Evolutionary conservation across 2,113 vertebrate genomes (phyloP), one percentile per base, ranked within the genome.

Genomic region (Hippocampus zosterae): DNA sequence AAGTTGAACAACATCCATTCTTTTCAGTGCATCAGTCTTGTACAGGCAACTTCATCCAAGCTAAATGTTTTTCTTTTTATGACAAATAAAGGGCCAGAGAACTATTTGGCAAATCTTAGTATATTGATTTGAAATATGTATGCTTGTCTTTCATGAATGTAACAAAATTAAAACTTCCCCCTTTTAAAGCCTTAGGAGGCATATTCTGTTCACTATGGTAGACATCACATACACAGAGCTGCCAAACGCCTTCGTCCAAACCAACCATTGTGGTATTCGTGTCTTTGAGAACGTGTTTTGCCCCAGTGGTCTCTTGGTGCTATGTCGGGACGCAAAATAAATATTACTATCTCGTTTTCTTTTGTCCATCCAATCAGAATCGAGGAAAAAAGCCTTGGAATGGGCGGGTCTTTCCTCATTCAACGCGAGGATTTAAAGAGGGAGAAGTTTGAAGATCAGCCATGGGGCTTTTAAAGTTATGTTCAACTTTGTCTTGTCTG

Each of bases 321-420:
- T 5, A 37, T 37, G 33, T 29, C 9, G 8, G 21, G 48, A 18
- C 1, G 6, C 8, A 19, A 19, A 52, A 52, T 19, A 40, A 21
- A 37, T 10, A 40, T 12, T 40, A 8, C 2, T 12, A 4, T 41
- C 23, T 4, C 1, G 12, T 16, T 65, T 46, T 7, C 6, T 25
- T 8, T 72, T 64, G 67, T 67, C 57, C 65, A 68, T 40, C 92
- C 92, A 92, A 92, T 91, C 88, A 82, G 85, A 52, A 61, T 68
- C 48, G 52, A 68, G 72, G 23, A 0, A 33, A 33, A 33, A 70
- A 69, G 69, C 73, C 71, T 74, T 59, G 8, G 78, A 69, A 63
- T 37, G 75, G 90, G 91, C 89, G 90, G 85, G 76, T 83, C 88
- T 78, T 78, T 41, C 18, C 29, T 37, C 8, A 65, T 74, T 69